phyloP scores from a whole-genome alignment of 2,797 vertebrate species.

The Gymnopithys bicolor region DNA sequence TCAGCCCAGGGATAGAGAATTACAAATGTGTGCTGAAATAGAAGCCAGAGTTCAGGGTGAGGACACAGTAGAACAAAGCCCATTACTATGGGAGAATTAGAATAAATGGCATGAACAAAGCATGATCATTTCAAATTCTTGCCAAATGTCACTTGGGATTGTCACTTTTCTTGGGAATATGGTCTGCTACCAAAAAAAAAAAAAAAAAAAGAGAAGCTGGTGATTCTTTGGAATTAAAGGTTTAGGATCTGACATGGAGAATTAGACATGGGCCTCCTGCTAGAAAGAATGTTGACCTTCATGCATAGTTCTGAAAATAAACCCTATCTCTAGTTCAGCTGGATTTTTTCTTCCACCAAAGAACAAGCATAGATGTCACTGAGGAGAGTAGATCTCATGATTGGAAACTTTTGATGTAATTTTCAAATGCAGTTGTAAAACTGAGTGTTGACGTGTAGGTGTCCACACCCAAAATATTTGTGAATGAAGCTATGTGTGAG shows the following conservation, averaged over 20 bases:
- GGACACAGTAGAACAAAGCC: neutral
- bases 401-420: neutral
- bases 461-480: neutral
- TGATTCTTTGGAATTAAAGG: constrained; percentile 48
- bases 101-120: constrained; percentile 27
- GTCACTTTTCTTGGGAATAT: constrained; percentile 42
- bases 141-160: constrained; percentile 36
- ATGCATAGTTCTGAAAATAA: neutral
- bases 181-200: neutral
- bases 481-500: neutral
- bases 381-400: neutral
- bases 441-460: neutral
- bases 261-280: constrained; percentile 14
- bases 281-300: constrained; percentile 9
- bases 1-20: neutral
- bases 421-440: constrained; percentile 39
- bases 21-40: constrained; percentile 48
- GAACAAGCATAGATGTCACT: neutral
- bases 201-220: neutral
- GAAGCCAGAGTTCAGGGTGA: constrained; percentile 27
- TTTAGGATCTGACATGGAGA: constrained; percentile 20
- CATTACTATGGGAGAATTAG: neutral
- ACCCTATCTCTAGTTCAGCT: neutral
- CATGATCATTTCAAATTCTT: constrained; percentile 8
- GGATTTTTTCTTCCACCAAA: neutral